These are phyloP conservation scores for Steromphala cineraria DNA, from an alignment of 2,888 invertebrate genomes.

Conservation along the genomic window DNA sequence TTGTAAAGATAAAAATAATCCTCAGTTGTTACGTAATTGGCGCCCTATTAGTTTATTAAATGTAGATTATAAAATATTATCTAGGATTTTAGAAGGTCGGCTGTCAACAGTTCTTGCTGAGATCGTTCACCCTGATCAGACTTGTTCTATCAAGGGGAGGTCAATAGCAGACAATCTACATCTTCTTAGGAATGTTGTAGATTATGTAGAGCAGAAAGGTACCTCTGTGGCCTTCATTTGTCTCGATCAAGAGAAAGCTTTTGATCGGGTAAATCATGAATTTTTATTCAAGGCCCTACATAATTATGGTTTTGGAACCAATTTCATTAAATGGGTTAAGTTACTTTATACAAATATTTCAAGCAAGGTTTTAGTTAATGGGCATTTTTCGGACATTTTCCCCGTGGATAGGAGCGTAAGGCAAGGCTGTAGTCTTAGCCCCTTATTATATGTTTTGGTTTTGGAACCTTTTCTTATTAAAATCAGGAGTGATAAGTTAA, in stretches of 20 bases:
- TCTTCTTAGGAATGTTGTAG: constrained; percentile 37
- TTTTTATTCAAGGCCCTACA: constrained; percentile 39
- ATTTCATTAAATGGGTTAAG: constrained; percentile 42
- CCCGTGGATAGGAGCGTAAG: too few species aligned
- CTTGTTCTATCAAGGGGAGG: not conserved
- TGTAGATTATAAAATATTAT: constrained; percentile 44
- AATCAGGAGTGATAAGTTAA: too few species aligned
- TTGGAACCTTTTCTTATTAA: too few species aligned
- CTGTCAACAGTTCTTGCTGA: too few species aligned
- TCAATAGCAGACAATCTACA: constrained; percentile 38
- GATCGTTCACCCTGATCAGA: constrained; percentile 3
- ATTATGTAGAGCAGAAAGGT: constrained; percentile 41
- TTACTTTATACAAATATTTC: constrained; percentile 43
- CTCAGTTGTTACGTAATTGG: constrained; percentile 3
- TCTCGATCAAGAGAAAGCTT: constrained; percentile 54
- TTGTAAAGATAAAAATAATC: too few species aligned
- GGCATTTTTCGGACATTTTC: constrained; percentile 28
- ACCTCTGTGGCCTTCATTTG: constrained; percentile 37
- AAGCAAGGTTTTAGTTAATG: constrained; percentile 41
- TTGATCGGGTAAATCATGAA: constrained; percentile 44
- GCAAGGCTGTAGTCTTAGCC: too few species aligned
- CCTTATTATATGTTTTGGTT: too few species aligned
- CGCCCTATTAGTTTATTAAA: constrained; percentile 42
- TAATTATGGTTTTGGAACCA: constrained; percentile 41
- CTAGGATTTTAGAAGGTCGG: constrained; percentile 39